Base-by-base conservation (phyloP, 2,797 vertebrate species). In the Morus bassanus region DNA sequence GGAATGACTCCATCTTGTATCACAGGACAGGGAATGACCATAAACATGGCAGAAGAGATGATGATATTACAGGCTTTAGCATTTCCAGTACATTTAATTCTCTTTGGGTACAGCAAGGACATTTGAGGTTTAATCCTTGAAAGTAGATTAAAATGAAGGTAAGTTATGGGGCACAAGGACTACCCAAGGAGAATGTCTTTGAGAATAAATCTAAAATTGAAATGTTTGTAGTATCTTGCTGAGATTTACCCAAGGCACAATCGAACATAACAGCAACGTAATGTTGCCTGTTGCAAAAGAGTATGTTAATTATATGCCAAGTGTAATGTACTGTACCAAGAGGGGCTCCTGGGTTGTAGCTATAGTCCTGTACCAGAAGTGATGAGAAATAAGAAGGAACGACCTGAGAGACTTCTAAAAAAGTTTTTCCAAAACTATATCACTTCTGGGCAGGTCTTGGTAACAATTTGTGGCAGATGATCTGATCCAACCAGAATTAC, bases 401-500 rank as follows among this genome's bases (percentile, higher is more conserved):
- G 27, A 82, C 50, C 60, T 25, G 18, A 76, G 17, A 73, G 23
- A 33, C 48, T 84, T 75, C 35, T 84, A 37, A 56, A 84, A 91
- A 16, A 25, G 6, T 30, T 94, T 83, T 81, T 84, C 46, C 33
- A 53, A 54, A 75, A 65, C 16, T 25, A 8, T 76, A 6, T 39
- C 57, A 31, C 31, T 88, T 92, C 81, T 79, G 82, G 48, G 41
- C 39, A 87, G n/a, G 57, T 80, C 64, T 77, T 48, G 35, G 16
- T 84, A 90, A 56, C 19, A 82, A 76, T 59, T 41, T 2, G 1
- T 77, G 39, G 37, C 60, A 83, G 41, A 46, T 69, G n/a, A 73
- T 67, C 53, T 61, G 48, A 94, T 65, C 64, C 57, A 95, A 78
- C 82, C 76, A 92, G 95, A 95, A 93, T 76, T 76, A 81, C 88